phyloP scores from a whole-genome alignment of 2,888 invertebrate genomes.

The Phymatocera aterrima region DNA sequence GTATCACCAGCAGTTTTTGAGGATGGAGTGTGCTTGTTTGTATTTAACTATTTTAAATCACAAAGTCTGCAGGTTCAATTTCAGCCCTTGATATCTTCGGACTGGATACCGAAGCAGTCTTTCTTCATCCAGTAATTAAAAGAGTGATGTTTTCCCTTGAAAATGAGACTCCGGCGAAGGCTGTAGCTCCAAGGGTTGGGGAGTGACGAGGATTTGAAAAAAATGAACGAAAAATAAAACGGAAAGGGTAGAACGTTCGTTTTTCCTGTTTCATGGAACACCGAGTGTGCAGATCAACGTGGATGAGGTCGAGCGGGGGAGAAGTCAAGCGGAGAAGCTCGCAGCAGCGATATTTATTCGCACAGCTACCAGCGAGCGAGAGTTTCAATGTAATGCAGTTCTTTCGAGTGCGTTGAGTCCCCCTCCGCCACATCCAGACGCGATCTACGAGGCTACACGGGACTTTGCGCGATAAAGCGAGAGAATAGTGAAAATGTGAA shows the following conservation, averaged over 20 bases:
- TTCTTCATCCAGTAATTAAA: neutral
- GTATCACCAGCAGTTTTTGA: too few species aligned
- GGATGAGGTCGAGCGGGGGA: slow-evolving; percentile 37
- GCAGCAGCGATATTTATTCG: slow-evolving; percentile 62
- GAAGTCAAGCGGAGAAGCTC: slow-evolving; percentile 53
- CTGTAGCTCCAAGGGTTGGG: neutral
- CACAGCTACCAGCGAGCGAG: slow-evolving; percentile 22
- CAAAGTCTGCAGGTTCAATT: too few species aligned
- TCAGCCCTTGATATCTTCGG: neutral
- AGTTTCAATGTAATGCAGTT: slow-evolving; percentile 51
- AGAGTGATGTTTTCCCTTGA: neutral
- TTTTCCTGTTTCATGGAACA: neutral
- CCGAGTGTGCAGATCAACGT: slow-evolving; percentile 36
- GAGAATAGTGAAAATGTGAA: slow-evolving; percentile 29
- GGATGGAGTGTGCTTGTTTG: too few species aligned
- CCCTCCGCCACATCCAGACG: neutral
- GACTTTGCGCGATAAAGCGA: neutral
- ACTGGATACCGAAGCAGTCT: neutral
- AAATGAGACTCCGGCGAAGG: neutral
- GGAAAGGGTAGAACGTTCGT: neutral
- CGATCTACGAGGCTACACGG: neutral
- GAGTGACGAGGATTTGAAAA: neutral
- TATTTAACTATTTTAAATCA: too few species aligned
- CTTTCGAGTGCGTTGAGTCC: slow-evolving; percentile 49
- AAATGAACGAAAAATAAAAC: neutral